These are phyloP conservation scores for Lordiphosa collinella DNA, from an alignment of 1,140 invertebrate genomes.

Conservation along the genomic window DNA sequence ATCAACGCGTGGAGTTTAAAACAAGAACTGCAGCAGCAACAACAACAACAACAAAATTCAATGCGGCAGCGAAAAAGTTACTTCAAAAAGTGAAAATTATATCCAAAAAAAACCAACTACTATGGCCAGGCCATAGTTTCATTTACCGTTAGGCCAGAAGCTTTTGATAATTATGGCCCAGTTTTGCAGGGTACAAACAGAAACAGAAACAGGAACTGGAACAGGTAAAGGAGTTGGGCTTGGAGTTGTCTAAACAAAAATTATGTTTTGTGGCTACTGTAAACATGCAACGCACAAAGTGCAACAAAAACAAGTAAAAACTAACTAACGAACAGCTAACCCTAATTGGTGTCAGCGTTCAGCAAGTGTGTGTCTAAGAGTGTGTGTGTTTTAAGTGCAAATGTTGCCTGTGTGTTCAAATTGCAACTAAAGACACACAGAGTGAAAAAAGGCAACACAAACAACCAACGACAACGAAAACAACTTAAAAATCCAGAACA, in stretches of 20 bases:
- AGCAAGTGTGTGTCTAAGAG: slow-evolving; percentile 15
- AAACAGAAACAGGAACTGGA: not conserved
- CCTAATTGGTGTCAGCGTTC: slow-evolving; percentile 68
- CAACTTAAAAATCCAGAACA: slow-evolving; percentile 77
- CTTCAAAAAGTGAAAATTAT: slow-evolving; percentile 47
- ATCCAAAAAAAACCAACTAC: slow-evolving; percentile 21
- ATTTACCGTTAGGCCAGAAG: slow-evolving; percentile 16
- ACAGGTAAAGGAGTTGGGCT: not conserved
- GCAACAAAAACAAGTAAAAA: slow-evolving; percentile 50
- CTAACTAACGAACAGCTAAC: slow-evolving; percentile 41
- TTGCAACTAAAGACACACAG: slow-evolving; percentile 58
- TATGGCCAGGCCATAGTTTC: slow-evolving; percentile 20
- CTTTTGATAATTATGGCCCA: slow-evolving; percentile 55
- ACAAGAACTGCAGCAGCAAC: slow-evolving; percentile 13
- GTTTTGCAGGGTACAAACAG: slow-evolving; percentile 14
- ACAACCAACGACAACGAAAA: slow-evolving; percentile 71
- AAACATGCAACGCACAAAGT: slow-evolving; percentile 70
- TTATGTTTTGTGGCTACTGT: slow-evolving; percentile 74
- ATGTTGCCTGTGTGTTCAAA: slow-evolving; percentile 43
- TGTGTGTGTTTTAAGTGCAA: slow-evolving; percentile 40
- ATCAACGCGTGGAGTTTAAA: slow-evolving; percentile 63
- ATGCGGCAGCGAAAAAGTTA: slow-evolving; percentile 47
- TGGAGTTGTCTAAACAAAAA: slow-evolving; percentile 68
- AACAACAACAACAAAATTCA: slow-evolving; percentile 50
- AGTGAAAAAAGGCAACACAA: slow-evolving; percentile 55